Evolutionary conservation across 2,113 vertebrate species (phyloP), one percentile per base, ranked within the genome.

Genomic region (Takifugu bimaculatus): DNA sequence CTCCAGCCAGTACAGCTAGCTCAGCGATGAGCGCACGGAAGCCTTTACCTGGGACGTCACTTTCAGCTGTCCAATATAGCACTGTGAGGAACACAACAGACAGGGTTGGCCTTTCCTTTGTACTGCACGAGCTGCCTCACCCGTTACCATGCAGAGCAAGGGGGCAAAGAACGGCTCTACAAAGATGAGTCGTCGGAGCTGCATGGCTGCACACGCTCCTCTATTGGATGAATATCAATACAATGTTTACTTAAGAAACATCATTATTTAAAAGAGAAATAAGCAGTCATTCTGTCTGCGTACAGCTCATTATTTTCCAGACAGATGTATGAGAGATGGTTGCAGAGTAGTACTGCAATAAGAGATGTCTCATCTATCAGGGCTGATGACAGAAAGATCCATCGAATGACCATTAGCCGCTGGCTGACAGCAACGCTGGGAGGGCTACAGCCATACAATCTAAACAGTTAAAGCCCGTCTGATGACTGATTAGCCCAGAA

Each of bases 21-120:
- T 81, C 49, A 43, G 56, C 66, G 79, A 77, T 54, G 62, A 74
- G 62, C 79, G 77, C 62, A 3, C 35, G 68, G 66, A 68, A 56
- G 74, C 47, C 48, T 92, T 45, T 92, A 92, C 91, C 91, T 92
- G 91, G 81, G 50, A 88, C 84, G 70, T 92, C 89, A 83, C 87
- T 89, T 82, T 92, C 90, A 68, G 90, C 91, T 72, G 91, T 90
- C 91, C 91, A 92, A 90, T 92, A 92, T 74, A 92, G 91, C 84
- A 92, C 91, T 92, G 91, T 88, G 84, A 88, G 83, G 88, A 69
- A 91, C 88, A 91, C 84, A 91, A 91, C 77, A 91, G 78, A 92
- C 83, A 89, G 65, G 70, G 84, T 87, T 90, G 88, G 87, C 89
- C 86, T 87, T 85, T 81, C 82, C 77, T 77, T 82, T 72, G 82